Evolutionary conservation across 2,113 vertebrate species (phyloP).

Genomic region (Sander lucioperca): DNA sequence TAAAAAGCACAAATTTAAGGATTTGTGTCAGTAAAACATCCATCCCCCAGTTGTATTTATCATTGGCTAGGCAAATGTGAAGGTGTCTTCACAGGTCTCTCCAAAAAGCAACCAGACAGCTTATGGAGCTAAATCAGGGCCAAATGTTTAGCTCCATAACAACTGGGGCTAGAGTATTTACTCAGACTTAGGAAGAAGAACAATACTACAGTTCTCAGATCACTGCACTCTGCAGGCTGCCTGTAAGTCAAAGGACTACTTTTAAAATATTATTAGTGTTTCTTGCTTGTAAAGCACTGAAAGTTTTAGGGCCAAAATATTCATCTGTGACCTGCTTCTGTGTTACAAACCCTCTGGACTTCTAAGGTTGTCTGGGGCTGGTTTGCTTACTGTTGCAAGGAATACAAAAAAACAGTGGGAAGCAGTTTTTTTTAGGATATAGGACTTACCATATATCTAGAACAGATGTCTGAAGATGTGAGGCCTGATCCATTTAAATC

Average conservation of each 20-base stretch:
- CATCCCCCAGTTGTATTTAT: background rate
- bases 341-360: background rate
- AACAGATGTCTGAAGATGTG: constrained; percentile 1
- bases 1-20: background rate
- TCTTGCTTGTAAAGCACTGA: background rate
- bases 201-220: background rate
- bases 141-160: no score
- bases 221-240: background rate
- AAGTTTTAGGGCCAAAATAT: constrained; percentile 10
- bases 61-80: background rate
- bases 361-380: background rate
- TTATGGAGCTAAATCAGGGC: no score
- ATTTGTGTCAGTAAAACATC: constrained; percentile 6
- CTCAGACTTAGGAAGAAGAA: background rate
- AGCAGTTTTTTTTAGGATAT: background rate
- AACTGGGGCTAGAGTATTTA: background rate
- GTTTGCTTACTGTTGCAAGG: background rate
- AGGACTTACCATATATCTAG: background rate
- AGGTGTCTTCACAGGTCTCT: constrained; percentile 7
- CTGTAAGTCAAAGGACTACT: background rate
- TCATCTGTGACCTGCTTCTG: constrained; percentile 18
- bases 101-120: background rate
- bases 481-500: background rate
- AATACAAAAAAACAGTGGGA: background rate
- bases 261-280: background rate